Conservation (phyloP, 1,140 invertebrate species). For the Drosophila kikkawai region DNA sequence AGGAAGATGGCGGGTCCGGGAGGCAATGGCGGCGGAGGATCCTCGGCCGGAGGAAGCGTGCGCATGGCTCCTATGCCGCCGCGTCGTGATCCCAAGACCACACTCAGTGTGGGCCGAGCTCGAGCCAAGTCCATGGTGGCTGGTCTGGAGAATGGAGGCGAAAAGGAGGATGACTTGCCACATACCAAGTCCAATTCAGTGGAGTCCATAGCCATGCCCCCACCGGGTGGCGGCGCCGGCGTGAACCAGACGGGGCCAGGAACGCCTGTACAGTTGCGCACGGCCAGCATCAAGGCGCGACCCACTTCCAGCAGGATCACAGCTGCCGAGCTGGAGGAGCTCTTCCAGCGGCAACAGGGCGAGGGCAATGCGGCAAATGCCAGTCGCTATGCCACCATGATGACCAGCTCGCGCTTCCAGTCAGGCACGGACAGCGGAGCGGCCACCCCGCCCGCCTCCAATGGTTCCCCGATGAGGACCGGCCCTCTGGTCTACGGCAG, state of each 20-base stretch:
- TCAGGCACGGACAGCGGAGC: conserved; percentile 86
- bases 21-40: conserved; percentile 7
- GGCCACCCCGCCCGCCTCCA: conserved; percentile 86
- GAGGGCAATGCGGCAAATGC: conserved; percentile 68
- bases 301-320: conserved; percentile 94
- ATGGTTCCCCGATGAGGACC: conserved; percentile 87
- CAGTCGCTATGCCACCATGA: conserved; percentile 87
- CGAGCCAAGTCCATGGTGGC: conserved; percentile 96
- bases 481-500: conserved; percentile 93
- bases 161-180: conserved; percentile 86
- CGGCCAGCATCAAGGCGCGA: conserved; percentile 94
- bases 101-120: conserved; percentile 95
- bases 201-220: conserved; percentile 88
- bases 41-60: conserved; percentile 86
- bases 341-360: conserved; percentile 93
- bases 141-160: conserved; percentile 88
- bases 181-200: conserved; percentile 91
- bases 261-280: conserved; percentile 90
- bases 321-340: conserved; percentile 94
- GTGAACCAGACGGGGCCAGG: conserved; percentile 73
- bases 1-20: conserved; percentile 87
- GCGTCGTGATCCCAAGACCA: conserved; percentile 96
- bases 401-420: conserved; percentile 91
- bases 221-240: conserved; percentile 60
- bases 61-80: conserved; percentile 93